Evolutionary conservation across 2,888 invertebrate species (phyloP).

Genomic region (Eupsilia transversa): DNA sequence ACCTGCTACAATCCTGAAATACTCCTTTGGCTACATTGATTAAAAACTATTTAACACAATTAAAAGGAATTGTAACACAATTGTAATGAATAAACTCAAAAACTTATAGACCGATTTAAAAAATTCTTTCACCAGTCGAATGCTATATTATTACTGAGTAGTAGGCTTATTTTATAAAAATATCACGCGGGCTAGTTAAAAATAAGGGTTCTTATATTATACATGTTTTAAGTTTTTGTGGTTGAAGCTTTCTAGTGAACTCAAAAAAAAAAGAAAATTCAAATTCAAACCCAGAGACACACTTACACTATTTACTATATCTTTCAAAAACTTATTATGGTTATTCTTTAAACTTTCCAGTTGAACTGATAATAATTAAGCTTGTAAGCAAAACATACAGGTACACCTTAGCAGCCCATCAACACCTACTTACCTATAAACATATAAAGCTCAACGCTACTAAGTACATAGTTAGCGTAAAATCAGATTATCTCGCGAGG

Average conservation of each 20-base stretch:
- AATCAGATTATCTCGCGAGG: conserved; percentile 60
- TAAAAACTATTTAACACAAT: too few relatives aligned
- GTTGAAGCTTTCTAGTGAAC: neutral
- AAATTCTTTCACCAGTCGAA: too few relatives aligned
- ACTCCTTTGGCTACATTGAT: neutral
- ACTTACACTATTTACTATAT: neutral
- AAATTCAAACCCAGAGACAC: neutral
- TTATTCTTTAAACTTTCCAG: neutral
- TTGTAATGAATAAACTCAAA: too few relatives aligned
- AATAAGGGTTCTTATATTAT: too few relatives aligned
- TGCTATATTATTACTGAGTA: too few relatives aligned
- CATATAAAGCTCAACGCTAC: conserved; percentile 9
- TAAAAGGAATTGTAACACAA: too few relatives aligned
- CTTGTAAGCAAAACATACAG: neutral
- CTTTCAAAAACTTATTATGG: neutral
- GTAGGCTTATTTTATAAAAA: too few relatives aligned
- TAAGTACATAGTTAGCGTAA: conserved; percentile 37
- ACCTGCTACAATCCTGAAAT: neutral
- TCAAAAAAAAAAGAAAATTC: too few relatives aligned
- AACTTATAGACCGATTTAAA: too few relatives aligned
- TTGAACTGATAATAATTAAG: neutral
- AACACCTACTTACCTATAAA: neutral
- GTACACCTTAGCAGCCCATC: neutral
- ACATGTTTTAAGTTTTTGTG: too few relatives aligned
- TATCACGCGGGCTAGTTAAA: too few relatives aligned